Evolutionary conservation across 2,888 invertebrate genomes (phyloP), one percentile per base, ranked within the genome.

Genomic region (Proisotoma minuta): DNA sequence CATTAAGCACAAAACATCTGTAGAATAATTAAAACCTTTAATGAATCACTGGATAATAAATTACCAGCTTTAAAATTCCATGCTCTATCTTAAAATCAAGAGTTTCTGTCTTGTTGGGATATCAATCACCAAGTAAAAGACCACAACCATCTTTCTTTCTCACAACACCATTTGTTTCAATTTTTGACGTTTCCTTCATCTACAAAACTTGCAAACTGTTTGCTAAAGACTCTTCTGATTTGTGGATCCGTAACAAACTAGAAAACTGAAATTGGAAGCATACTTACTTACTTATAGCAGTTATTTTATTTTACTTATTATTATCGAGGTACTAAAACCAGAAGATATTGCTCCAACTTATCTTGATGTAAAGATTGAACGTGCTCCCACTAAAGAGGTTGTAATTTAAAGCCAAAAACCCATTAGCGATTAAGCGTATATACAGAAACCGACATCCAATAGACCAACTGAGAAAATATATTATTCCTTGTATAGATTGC

Each of bases 381-480:
- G 52, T 52, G 52, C 52, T 28, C 20, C 28, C 24, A 39, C n/a
- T 18, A 28, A 54, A 39, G 24, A 54, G 20, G n/a, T n/a, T 54
- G 22, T 22, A 54, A 29, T 39, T 52, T 52, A 54, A 20, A 54
- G 15, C 22, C 24, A 8, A 47, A 47, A 18, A 23, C 54, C 39
- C 39, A 54, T 54, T 39, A 39, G 23, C 5, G 20, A 54, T 54
- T 39, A 54, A 54, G 39, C 29, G 54, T 54, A 34, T 54, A 34
- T 23, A 34, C 8, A 54, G 39, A 34, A 54, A 52, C 39, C 39
- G 54, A 54, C 54, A 18, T 54, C 39, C 39, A 54, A 54, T 54
- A 34, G 54, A 54, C 54, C 54, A 54, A 54, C 54, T 39, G 54
- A 54, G 51, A 54, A 54, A 54, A 54, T 29, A 39, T 54, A 54